These are phyloP conservation scores for Phylloscopus whistleri DNA, from an alignment of 2,113 vertebrate species.

Conservation along the genomic window DNA sequence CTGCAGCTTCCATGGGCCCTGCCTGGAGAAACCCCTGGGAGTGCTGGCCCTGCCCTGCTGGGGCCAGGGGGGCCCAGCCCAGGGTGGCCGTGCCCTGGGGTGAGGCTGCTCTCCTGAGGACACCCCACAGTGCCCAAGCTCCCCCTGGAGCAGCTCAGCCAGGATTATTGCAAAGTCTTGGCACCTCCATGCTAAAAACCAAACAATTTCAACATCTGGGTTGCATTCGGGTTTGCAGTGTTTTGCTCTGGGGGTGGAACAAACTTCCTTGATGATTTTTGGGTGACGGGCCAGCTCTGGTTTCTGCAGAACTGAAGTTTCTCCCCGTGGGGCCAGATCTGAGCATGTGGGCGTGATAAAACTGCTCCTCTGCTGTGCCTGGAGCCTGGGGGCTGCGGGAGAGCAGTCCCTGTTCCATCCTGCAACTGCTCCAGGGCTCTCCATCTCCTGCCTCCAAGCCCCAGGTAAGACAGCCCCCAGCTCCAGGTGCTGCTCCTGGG, in stretches of 20 bases:
- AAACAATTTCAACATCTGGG: slow-evolving; percentile 58
- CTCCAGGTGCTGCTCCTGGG: background rate
- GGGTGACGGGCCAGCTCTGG: background rate
- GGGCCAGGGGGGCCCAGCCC: background rate
- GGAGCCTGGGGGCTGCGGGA: background rate
- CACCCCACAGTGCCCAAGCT: accelerated
- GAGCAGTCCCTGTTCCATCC: background rate
- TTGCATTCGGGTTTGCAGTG: background rate
- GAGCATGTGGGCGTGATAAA: accelerated
- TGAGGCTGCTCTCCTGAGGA: background rate
- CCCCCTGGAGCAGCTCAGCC: background rate
- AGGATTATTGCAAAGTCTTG: background rate
- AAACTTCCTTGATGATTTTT: slow-evolving; percentile 27
- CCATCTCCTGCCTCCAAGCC: background rate
- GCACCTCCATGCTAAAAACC: background rate
- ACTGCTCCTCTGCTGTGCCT: background rate
- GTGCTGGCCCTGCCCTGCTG: accelerated
- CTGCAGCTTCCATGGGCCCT: background rate
- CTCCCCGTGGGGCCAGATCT: background rate
- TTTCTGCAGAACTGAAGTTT: background rate
- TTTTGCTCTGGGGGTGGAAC: background rate
- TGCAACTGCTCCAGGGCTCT: background rate
- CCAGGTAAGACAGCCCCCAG: background rate
- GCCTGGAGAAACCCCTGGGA: background rate
- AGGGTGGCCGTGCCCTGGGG: accelerated